Conservation (phyloP, 2,888 invertebrate species). For the Plebejus anna region DNA sequence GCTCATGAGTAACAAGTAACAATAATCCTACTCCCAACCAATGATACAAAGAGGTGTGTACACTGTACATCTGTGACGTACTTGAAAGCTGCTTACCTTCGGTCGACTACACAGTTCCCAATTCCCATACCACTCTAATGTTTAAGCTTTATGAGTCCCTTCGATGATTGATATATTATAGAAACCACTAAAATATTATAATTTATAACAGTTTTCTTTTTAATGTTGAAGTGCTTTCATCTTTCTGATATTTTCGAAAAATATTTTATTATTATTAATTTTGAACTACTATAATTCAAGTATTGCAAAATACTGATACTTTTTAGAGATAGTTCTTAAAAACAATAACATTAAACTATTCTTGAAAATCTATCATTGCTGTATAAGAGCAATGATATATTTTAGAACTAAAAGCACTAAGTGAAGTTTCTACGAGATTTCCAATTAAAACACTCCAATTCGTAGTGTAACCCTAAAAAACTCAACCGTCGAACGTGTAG, state of each 20-base stretch:
- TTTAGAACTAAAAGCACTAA: neutral
- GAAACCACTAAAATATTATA: neutral
- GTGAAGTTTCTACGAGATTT: neutral
- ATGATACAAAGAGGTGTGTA: conserved; percentile 45
- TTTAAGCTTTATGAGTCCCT: conserved; percentile 18
- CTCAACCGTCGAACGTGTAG: neutral
- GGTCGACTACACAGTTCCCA: conserved; percentile 48
- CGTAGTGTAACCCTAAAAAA: neutral
- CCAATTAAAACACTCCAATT: neutral
- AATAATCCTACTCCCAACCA: conserved; percentile 3
- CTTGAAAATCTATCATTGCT: no score
- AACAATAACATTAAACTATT: no score
- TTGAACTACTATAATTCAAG: no score
- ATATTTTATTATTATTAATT: no score
- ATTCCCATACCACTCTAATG: conserved; percentile 43
- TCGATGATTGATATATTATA: conserved; percentile 18
- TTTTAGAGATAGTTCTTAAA: no score
- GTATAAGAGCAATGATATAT: no score
- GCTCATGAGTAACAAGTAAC: neutral
- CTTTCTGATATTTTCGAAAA: no score
- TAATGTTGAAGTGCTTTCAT: neutral
- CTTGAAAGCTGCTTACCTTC: conserved; percentile 71
- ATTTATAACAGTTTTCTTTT: neutral
- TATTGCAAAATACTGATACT: no score
- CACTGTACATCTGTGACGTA: conserved; percentile 39